Base-by-base conservation (phyloP, 2,888 invertebrate genomes). In the Macrosoma leucophasiata region DNA sequence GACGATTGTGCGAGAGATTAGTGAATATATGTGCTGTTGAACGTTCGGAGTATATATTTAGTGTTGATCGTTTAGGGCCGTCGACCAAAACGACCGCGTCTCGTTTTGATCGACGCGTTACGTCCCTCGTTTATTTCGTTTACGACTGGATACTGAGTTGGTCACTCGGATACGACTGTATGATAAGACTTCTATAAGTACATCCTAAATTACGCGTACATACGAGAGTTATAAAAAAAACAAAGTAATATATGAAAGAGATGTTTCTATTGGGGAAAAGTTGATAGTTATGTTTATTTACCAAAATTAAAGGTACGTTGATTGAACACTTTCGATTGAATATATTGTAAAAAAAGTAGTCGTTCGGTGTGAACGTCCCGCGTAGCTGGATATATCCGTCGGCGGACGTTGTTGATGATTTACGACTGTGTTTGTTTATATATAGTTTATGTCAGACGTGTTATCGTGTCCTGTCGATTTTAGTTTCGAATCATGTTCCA, bases 11-110 rank as follows among this genome's bases (percentile, higher is more conserved):
- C 63, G 76, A 67, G 72, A 75, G 71, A 73, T 72, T 79, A 81
- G 81, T 81, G 82, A 76, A 79, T 82, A 81, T 81, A 82, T 76
- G 79, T 81, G 78, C 77, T 84, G 84, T 84, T 84, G 84, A 82
- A 82, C 72, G 84, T 82, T 84, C 62, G 70, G 72, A 81, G 73
- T 68, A 67, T 75, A 81, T 75, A 69, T 76, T 71, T 78, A 77
- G 81, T 78, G 81, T 82, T 81, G 75, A 74, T 69, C 57, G 70
- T 69, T 56, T 49, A 41, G 46, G 45, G 35, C 39, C 58, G 60
- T 52, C 57, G 61, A 50, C 50, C 52, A 59, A 34, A 46, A 46
- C 48, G 51, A 46, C 50, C 46, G 18, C 30, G 31, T 8, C 48
- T 49, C 50, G 52, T 44, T 41, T 38, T 15, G 33, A 46, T 43